These are phyloP conservation scores for Mamestra configurata DNA, from an alignment of 1,140 invertebrate genomes.

Conservation along the genomic window DNA sequence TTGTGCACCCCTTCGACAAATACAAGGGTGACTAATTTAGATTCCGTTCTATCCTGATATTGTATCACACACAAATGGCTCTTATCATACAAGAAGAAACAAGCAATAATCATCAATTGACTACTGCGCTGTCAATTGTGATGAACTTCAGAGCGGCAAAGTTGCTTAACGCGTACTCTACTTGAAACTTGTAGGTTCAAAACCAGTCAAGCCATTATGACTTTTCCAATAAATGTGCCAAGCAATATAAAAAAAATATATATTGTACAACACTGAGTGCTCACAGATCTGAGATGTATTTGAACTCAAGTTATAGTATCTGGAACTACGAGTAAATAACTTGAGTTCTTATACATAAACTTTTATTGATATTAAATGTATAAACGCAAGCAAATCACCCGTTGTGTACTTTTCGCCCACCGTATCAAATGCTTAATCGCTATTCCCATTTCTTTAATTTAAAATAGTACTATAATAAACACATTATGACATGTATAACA, in stretches of 20 bases:
- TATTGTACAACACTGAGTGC: not conserved
- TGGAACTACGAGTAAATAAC: not conserved
- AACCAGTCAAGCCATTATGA: no score
- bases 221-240: not conserved
- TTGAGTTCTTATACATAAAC: slow-evolving; percentile 4
- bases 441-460: slow-evolving; percentile 21
- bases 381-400: not conserved
- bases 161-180: no score
- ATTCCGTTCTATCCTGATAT: no score
- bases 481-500: not conserved
- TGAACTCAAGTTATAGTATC: not conserved
- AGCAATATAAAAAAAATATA: not conserved
- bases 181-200: no score
- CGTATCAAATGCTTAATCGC: slow-evolving; percentile 1
- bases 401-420: not conserved
- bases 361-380: not conserved
- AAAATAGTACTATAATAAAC: not conserved
- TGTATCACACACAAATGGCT: no score
- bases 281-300: not conserved
- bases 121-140: no score
- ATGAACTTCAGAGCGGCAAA: no score
- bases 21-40: no score
- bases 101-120: no score
- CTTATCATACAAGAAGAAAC: no score
- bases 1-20: no score